phyloP scores from a whole-genome alignment of 2,113 vertebrate genomes.

The Megaleporinus macrocephalus region DNA sequence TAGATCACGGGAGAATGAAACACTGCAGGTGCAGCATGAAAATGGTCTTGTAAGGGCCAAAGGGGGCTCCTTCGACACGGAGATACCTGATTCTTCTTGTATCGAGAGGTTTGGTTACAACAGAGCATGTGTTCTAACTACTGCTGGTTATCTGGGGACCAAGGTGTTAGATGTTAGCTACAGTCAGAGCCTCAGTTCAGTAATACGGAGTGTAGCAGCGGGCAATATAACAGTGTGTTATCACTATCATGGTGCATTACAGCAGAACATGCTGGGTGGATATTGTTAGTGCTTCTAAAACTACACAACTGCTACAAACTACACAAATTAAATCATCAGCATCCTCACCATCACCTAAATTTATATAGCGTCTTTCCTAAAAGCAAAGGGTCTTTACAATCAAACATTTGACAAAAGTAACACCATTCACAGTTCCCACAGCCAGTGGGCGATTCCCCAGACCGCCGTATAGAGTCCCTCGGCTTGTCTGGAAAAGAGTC shows the following conservation, averaged over 20 bases:
- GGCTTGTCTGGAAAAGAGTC: too few relatives aligned
- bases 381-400: too few relatives aligned
- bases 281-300: too few relatives aligned
- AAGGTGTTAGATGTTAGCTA: not conserved
- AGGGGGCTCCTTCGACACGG: not conserved
- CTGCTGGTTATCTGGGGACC: slow-evolving; percentile 1
- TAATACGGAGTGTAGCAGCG: not conserved
- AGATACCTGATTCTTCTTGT: not conserved
- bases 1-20: slow-evolving; percentile 4
- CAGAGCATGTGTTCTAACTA: slow-evolving; percentile 17
- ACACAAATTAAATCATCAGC: not conserved
- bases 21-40: not conserved
- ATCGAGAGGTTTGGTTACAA: not conserved
- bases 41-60: not conserved
- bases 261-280: too few relatives aligned
- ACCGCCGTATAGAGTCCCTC: too few relatives aligned
- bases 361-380: too few relatives aligned
- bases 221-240: not conserved
- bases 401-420: too few relatives aligned
- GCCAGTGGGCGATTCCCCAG: too few relatives aligned
- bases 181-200: not conserved
- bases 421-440: too few relatives aligned
- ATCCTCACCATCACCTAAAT: too few relatives aligned
- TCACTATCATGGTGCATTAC: too few relatives aligned
- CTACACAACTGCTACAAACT: too few relatives aligned